Percentiles rank a stretch among this genome's conserved stretches.
Evolutionary conservation across 2,888 invertebrate genomes (phyloP).

Genomic region (Aphodius sticticus): DNA sequence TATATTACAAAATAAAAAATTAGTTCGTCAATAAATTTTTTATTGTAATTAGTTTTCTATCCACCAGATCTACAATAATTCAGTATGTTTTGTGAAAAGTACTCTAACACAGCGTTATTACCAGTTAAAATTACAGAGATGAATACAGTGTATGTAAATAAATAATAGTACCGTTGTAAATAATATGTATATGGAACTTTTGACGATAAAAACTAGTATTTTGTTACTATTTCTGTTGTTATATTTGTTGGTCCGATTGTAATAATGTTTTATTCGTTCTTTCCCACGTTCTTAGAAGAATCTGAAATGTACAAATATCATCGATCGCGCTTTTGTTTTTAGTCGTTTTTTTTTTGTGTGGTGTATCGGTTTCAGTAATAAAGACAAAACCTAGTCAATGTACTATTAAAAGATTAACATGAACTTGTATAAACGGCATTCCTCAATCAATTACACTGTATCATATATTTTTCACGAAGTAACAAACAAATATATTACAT

Average conservation of each 20-base stretch:
- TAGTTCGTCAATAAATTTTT: too few relatives aligned
- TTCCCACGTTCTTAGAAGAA: not conserved
- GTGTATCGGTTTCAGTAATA: slow-evolving; percentile 9
- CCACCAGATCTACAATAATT: too few relatives aligned
- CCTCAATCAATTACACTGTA: not conserved
- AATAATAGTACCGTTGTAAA: not conserved
- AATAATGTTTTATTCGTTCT: not conserved
- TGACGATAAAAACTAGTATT: not conserved
- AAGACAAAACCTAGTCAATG: slow-evolving; percentile 23
- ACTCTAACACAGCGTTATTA: not conserved
- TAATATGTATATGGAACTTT: not conserved
- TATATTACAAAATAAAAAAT: too few relatives aligned
- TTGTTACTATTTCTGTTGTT: slow-evolving; percentile 15
- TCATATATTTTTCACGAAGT: not conserved
- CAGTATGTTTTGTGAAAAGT: too few relatives aligned
- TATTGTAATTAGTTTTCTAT: too few relatives aligned
- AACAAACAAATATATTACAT: slow-evolving; percentile 4
- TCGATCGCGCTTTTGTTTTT: not conserved
- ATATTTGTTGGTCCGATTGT: slow-evolving; percentile 16
- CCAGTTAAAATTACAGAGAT: not conserved
- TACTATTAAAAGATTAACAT: slow-evolving; percentile 18
- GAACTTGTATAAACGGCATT: not conserved
- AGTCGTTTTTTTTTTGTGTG: not conserved
- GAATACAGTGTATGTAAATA: not conserved
- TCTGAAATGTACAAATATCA: slow-evolving; percentile 12